phyloP scores from a whole-genome alignment of 37 sponge, comb jelly and placozoan genomes.

The Theonella swinhoei region DNA sequence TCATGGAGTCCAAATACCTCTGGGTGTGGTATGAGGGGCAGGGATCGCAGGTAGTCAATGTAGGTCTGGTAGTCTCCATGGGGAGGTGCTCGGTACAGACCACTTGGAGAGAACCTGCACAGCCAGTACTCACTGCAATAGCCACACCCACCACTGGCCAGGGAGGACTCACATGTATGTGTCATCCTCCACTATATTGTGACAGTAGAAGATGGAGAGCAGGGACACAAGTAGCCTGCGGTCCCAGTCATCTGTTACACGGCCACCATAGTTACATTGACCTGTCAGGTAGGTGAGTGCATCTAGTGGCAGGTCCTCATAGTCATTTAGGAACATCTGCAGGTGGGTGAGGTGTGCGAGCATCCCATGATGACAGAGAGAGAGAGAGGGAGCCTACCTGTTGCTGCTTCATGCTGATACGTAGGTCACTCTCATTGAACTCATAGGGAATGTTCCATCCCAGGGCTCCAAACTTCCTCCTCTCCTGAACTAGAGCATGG shows the following conservation, averaged over 20 bases:
- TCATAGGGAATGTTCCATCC: constrained; percentile 99
- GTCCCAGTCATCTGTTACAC: constrained; percentile 98
- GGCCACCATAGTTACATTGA: constrained; percentile 98
- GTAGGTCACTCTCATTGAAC: constrained; percentile 97
- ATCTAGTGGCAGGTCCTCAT: constrained; percentile 85
- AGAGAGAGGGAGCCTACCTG: constrained; percentile 62
- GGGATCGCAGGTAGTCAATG: constrained; percentile 86
- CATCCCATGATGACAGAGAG: not conserved
- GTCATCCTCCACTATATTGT: constrained; percentile 73
- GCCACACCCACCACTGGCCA: not conserved
- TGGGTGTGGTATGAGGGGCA: constrained; percentile 95
- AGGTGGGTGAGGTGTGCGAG: not conserved
- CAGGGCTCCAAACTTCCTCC: constrained; percentile 95
- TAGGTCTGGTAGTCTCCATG: constrained; percentile 90
- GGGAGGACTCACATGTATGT: constrained; percentile 64
- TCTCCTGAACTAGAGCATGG: constrained; percentile 97
- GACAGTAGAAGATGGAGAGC: constrained; percentile 92
- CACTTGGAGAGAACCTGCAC: constrained; percentile 95
- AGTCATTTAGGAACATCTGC: constrained; percentile 98
- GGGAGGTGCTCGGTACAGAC: constrained; percentile 84
- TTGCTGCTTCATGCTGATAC: constrained; percentile 93
- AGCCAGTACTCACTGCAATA: too few relatives aligned
- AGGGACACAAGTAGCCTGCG: constrained; percentile 87
- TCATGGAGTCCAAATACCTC: constrained; percentile 99
- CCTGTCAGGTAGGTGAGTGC: constrained; percentile 97